Evolutionary conservation across 1,140 invertebrate species (phyloP).

Genomic region (Platorchestia sp.): DNA sequence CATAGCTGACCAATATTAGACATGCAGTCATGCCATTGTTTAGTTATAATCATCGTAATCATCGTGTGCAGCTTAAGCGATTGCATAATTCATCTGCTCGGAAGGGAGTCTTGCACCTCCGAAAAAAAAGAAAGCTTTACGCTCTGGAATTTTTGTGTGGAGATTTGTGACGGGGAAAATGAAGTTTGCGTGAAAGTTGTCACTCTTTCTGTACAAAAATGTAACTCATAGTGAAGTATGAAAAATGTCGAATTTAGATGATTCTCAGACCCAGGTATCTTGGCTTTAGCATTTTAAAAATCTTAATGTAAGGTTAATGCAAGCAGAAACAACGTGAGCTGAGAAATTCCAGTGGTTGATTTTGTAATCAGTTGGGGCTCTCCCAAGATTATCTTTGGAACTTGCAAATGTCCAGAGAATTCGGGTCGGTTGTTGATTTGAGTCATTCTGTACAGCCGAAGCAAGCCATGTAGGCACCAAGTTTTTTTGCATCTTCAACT

Average conservation of each 20-base stretch:
- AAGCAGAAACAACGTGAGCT: not conserved
- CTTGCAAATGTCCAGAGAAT: not conserved
- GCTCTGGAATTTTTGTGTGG: not conserved
- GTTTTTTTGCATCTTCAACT: not conserved
- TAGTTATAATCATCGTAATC: not conserved
- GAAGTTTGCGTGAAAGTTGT: not conserved
- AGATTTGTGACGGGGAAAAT: not conserved
- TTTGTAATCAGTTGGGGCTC: not conserved
- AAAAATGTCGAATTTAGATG: not conserved
- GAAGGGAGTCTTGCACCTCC: not conserved
- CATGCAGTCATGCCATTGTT: slow-evolving; percentile 22
- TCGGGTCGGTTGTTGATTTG: not conserved
- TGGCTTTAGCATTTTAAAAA: not conserved
- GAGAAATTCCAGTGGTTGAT: not conserved
- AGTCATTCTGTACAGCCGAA: not conserved
- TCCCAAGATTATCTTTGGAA: not conserved
- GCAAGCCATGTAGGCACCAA: not conserved
- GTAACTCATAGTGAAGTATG: not conserved
- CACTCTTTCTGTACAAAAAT: not conserved
- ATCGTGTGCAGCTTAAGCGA: not conserved
- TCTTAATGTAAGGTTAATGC: not conserved
- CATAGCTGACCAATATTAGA: slow-evolving; percentile 30
- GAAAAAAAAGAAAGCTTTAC: not conserved
- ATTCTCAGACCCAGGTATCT: not conserved
- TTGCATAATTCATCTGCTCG: not conserved